Evolutionary conservation across 2,113 vertebrate genomes (phyloP), one percentile per base, ranked within the genome.

Genomic region (Campylorhamphus procurvoides): DNA sequence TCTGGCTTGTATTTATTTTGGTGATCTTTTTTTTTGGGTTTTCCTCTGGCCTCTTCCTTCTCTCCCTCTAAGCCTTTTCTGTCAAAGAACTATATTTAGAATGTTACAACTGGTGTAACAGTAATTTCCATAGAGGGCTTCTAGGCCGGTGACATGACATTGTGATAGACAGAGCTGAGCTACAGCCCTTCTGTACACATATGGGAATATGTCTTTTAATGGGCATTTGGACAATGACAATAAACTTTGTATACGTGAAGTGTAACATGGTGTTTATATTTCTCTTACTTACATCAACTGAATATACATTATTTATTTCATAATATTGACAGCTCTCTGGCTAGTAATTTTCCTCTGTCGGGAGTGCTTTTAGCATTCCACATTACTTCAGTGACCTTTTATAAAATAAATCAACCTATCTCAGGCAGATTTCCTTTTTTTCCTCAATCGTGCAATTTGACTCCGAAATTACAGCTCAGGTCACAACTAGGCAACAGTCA

Each of bases 381-480:
- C 55, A 86, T 77, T 59, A 64, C 72, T 92, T 69, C 76, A 90
- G 31, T 52, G 40, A 46, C 42, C 35, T 80, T 88, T 84, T 23
- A 67, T 18, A 85, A 78, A 94, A 95, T 81, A 87, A 91, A 94
- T 93, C 77, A 94, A 71, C 52, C 37, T 78, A 56, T 69, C 56
- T 81, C 52, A 72, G 63, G 50, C 76, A 87, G 64, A 37, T 95
- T 94, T 93, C 49, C 82, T 59, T 46, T 33, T 84, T 92, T 84
- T 52, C 73, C 85, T 91, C 85, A 69, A 2, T 1, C 68, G 56
- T 84, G 35, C 80, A 89, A 63, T 81, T 67, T 73, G 17, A 62
- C 69, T 92, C 77, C 87, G 91, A 96, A 96, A 89, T 94, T 91
- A 92, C 73, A 94, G 66, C 91, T 76, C 66, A 85, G 81, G 71